A percentile compares a stretch with the other conserved stretches of the same genome.
Evolutionary conservation across 2,797 vertebrate species (phyloP).

Genomic region (Rhincodon typus): DNA sequence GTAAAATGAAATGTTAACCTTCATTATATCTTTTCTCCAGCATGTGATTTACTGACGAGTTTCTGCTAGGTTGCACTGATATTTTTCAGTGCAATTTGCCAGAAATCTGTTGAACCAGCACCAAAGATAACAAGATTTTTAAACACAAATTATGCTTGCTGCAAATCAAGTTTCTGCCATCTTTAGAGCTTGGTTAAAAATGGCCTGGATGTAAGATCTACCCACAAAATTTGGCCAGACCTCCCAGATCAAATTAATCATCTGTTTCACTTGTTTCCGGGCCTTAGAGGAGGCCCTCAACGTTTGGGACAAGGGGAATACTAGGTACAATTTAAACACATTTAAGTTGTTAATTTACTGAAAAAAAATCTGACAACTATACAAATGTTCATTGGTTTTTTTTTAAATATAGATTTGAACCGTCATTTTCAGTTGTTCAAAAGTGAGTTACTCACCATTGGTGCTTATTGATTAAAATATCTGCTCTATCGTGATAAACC

Average conservation of each 20-base stretch:
- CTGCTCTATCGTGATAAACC: not conserved
- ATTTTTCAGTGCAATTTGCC: not conserved
- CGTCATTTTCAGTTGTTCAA: not conserved
- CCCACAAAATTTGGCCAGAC: not conserved
- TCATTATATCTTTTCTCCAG: not conserved
- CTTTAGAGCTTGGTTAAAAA: not conserved
- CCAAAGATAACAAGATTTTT: not conserved
- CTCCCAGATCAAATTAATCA: not conserved
- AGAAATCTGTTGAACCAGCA: not conserved
- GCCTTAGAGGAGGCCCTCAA: not conserved
- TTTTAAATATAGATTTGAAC: not conserved
- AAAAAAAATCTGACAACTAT: not conserved
- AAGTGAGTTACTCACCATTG: not conserved
- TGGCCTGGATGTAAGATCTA: too few relatives aligned
- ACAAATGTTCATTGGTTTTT: not conserved
- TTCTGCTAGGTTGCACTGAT: not conserved
- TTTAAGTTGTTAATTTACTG: not conserved
- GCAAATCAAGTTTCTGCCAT: not conserved
- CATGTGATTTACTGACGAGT: not conserved
- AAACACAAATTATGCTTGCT: too few relatives aligned
- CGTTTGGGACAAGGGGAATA: not conserved
- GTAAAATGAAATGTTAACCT: constrained; percentile 4
- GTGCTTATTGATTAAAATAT: not conserved
- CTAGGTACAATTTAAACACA: not conserved
- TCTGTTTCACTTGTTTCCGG: not conserved